These are phyloP conservation scores for Nothura maculosa DNA, from an alignment of 2,797 vertebrate species.

Conservation along the genomic window DNA sequence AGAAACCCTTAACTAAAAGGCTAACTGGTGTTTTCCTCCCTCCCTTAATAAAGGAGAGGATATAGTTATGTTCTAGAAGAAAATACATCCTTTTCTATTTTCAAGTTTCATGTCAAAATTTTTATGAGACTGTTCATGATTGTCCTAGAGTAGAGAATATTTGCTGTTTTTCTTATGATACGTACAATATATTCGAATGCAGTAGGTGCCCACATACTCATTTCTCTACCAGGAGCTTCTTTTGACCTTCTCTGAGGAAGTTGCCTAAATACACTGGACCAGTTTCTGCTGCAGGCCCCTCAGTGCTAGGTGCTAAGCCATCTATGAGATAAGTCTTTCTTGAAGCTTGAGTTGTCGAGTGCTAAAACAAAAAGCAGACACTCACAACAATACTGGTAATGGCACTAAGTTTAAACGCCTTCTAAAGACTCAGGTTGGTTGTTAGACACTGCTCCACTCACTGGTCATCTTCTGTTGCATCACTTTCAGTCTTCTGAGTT, in stretches of 20 bases:
- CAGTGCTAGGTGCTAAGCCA: neutral
- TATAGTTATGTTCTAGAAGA: neutral
- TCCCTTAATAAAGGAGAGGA: neutral
- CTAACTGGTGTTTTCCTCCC: neutral
- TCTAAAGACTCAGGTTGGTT: neutral
- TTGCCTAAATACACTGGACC: neutral
- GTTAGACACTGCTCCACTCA: neutral
- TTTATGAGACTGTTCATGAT: fast-evolving
- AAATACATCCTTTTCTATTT: neutral
- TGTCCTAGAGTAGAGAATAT: neutral
- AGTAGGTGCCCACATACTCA: neutral
- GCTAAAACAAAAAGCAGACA: neutral
- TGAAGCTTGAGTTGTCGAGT: neutral
- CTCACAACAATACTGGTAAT: neutral
- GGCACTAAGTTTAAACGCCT: neutral
- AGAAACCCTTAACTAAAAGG: neutral
- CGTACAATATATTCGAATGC: neutral
- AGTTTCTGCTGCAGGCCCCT: neutral
- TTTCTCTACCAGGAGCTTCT: neutral
- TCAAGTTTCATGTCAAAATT: neutral
- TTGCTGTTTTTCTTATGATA: neutral
- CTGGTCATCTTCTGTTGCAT: neutral
- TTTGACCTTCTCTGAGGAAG: neutral
- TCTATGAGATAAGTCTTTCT: neutral
- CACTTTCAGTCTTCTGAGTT: neutral